Evolutionary conservation across 2,113 vertebrate species (phyloP).

Genomic region (Carassius carassius): DNA sequence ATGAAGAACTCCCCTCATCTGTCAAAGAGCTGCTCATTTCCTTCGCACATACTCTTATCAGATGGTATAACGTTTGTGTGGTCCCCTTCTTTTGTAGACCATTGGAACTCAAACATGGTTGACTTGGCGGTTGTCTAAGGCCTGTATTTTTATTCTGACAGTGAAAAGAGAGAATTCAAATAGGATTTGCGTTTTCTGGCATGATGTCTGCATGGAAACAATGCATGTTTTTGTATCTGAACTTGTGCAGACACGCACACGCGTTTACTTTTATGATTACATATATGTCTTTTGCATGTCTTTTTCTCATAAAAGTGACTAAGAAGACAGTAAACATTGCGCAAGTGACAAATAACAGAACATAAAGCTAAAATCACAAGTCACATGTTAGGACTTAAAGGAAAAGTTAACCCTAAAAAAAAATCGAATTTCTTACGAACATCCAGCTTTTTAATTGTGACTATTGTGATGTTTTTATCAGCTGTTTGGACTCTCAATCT

Average conservation of each 20-base stretch:
- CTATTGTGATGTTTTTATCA: background rate
- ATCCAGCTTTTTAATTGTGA: background rate
- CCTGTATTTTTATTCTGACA: background rate
- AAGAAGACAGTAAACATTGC: background rate
- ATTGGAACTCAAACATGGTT: slow-evolving; percentile 35
- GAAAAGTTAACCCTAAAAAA: background rate
- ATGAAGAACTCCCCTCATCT: slow-evolving; percentile 51
- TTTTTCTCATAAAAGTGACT: background rate
- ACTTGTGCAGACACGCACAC: background rate
- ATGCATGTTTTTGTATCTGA: background rate
- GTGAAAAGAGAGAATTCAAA: background rate
- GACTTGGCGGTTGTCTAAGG: background rate
- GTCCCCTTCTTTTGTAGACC: slow-evolving; percentile 29
- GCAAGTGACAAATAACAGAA: background rate
- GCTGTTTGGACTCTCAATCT: background rate
- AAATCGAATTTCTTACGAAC: background rate
- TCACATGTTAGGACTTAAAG: background rate
- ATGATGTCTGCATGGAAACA: background rate
- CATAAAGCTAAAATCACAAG: background rate
- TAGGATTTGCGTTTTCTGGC: background rate
- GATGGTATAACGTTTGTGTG: slow-evolving; percentile 43
- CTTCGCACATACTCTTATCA: slow-evolving; percentile 45
- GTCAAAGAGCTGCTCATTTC: slow-evolving; percentile 47
- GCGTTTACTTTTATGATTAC: background rate
- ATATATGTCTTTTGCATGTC: background rate